Percentiles rank a stretch among this genome's conserved stretches.
Evolutionary conservation across 2,888 invertebrate species (phyloP).

Genomic region (Conus canariensis): DNA sequence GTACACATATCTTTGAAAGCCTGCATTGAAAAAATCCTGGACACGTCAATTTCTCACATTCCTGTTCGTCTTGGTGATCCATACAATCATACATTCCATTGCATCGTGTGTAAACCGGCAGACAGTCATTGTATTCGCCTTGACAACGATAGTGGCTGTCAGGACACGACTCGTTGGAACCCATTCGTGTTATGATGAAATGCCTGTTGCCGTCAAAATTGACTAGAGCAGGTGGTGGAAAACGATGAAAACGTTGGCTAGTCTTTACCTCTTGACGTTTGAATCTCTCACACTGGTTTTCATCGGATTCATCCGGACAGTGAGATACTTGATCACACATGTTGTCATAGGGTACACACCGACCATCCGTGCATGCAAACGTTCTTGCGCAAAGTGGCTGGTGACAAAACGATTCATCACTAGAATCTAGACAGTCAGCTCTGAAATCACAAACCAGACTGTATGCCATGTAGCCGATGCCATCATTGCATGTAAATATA

Average conservation of each 20-base stretch:
- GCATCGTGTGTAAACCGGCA: background rate
- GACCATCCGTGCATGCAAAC: background rate
- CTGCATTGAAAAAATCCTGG: background rate
- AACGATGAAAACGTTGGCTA: background rate
- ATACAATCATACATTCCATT: slow-evolving; percentile 13
- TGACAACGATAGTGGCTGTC: background rate
- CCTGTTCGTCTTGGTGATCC: background rate
- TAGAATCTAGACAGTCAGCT: background rate
- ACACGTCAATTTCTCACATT: background rate
- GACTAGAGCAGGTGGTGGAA: background rate
- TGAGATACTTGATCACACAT: background rate
- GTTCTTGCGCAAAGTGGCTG: background rate
- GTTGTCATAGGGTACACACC: background rate
- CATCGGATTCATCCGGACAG: background rate
- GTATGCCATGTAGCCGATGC: background rate
- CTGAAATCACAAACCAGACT: slow-evolving; percentile 4
- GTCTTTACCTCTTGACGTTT: background rate
- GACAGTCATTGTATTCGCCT: background rate
- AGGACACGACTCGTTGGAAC: background rate
- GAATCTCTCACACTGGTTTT: background rate
- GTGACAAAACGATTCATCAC: slow-evolving; percentile 9
- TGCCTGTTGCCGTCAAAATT: background rate
- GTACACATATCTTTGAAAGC: background rate
- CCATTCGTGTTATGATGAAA: background rate
- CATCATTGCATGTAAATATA: background rate